A percentile compares a stretch with the other conserved stretches of the same genome.
Conservation (phyloP, 2,113 vertebrate genomes). For the Syngnathus scovelli region DNA sequence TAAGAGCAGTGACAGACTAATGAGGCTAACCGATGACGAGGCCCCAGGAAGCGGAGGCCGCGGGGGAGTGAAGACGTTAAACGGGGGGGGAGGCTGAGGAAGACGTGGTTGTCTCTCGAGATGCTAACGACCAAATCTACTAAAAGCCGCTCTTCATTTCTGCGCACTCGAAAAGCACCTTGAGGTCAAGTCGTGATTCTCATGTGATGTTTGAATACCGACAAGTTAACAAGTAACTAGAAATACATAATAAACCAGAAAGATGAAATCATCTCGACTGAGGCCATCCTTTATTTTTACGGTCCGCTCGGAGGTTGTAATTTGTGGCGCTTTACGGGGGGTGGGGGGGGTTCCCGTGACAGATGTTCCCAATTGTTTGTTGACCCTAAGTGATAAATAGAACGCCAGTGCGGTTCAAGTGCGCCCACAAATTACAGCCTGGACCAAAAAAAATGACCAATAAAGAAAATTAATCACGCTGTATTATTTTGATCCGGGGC, state of each 20-base stretch:
- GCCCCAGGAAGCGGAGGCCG: slow-evolving; percentile 38
- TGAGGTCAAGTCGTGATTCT: slow-evolving; percentile 15
- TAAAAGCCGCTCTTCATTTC: background rate
- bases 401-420: background rate
- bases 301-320: slow-evolving; percentile 2
- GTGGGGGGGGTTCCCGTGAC: background rate
- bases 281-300: background rate
- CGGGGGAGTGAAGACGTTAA: slow-evolving; percentile 30
- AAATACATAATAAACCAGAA: background rate
- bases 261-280: background rate
- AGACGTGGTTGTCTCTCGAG: background rate
- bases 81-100: background rate
- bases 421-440: slow-evolving; percentile 1
- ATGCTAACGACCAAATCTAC: background rate
- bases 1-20: slow-evolving; percentile 63
- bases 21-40: slow-evolving; percentile 66
- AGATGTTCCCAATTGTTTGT: slow-evolving; percentile 4
- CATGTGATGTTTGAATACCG: background rate
- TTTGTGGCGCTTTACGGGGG: background rate
- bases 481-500: slow-evolving; percentile 2
- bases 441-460: slow-evolving; percentile 1
- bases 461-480: slow-evolving; percentile 6
- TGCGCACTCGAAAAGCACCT: background rate
- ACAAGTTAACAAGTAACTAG: slow-evolving; percentile 1
- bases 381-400: background rate